These are phyloP conservation scores for Pterocles gutturalis DNA, from an alignment of 2,113 vertebrate genomes.

Conservation along the genomic window DNA sequence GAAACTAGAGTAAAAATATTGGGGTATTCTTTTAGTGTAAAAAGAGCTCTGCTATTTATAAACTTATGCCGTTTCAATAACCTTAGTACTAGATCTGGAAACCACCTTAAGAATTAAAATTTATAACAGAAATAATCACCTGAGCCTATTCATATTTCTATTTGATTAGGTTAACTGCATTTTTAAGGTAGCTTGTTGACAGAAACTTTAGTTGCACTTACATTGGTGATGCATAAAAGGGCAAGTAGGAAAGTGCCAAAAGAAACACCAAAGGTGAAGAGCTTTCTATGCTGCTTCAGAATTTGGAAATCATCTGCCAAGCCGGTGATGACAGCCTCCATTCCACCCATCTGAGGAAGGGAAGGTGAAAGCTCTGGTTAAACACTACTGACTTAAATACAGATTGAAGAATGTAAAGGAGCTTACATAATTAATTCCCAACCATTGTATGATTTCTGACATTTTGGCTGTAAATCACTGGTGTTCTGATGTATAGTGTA, in stretches of 20 bases:
- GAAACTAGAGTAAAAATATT: neutral
- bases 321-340: conserved; percentile 97
- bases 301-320: conserved; percentile 94
- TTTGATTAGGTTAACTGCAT: neutral
- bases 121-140: neutral
- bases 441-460: neutral
- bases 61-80: neutral
- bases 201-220: conserved; percentile 74
- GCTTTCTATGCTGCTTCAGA: conserved; percentile 91
- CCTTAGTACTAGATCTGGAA: neutral
- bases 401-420: neutral
- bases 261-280: conserved; percentile 90
- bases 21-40: neutral
- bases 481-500: neutral
- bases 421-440: neutral
- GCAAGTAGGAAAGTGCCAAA: conserved; percentile 92
- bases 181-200: neutral
- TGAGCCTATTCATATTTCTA: neutral
- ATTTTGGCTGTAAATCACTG: neutral
- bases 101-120: neutral
- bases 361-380: neutral
- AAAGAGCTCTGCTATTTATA: neutral
- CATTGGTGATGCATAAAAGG: conserved; percentile 93
- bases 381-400: rapidly evolving
- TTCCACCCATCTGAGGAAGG: conserved; percentile 92